These are phyloP conservation scores for Echinarachnius parma DNA, from an alignment of 53 echinoderm and acorn worm genomes.

Conservation along the genomic window DNA sequence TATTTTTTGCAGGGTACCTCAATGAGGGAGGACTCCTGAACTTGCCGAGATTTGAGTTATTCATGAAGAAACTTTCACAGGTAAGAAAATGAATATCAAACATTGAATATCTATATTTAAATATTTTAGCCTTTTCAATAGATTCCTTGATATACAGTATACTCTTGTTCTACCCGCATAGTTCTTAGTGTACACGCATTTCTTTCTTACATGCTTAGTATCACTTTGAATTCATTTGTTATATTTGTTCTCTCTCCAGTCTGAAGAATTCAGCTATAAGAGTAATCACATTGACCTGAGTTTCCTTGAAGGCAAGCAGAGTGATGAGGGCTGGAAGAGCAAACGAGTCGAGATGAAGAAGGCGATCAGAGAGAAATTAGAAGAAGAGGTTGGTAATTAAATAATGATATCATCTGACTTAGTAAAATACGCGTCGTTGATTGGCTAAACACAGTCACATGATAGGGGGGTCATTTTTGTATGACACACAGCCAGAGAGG, in stretches of 20 bases:
- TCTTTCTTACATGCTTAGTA: too few relatives aligned
- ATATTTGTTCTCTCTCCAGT: slow-evolving; percentile 65
- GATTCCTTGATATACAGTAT: too few relatives aligned
- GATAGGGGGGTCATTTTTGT: too few relatives aligned
- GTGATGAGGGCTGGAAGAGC: slow-evolving; percentile 78
- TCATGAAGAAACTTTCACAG: slow-evolving; percentile 71
- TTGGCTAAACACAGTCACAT: too few relatives aligned
- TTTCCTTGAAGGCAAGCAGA: slow-evolving; percentile 55
- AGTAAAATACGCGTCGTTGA: too few relatives aligned
- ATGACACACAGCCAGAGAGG: too few relatives aligned
- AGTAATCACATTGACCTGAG: slow-evolving; percentile 66
- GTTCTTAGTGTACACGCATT: too few relatives aligned
- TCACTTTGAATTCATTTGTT: too few relatives aligned
- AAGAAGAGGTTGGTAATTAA: slow-evolving; percentile 39
- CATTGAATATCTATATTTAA: too few relatives aligned
- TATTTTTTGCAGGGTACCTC: slow-evolving; percentile 63
- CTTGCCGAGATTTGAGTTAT: slow-evolving; percentile 76
- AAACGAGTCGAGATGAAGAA: slow-evolving; percentile 76
- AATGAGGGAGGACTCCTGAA: slow-evolving; percentile 71
- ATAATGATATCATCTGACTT: too few relatives aligned
- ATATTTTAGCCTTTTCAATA: too few relatives aligned
- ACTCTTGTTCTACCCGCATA: too few relatives aligned
- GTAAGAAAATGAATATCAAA: slow-evolving; percentile 49
- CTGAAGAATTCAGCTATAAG: slow-evolving; percentile 72
- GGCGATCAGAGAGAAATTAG: slow-evolving; percentile 40